phyloP scores from a whole-genome alignment of 2,113 vertebrate species.

The Semnornis frantzii region DNA sequence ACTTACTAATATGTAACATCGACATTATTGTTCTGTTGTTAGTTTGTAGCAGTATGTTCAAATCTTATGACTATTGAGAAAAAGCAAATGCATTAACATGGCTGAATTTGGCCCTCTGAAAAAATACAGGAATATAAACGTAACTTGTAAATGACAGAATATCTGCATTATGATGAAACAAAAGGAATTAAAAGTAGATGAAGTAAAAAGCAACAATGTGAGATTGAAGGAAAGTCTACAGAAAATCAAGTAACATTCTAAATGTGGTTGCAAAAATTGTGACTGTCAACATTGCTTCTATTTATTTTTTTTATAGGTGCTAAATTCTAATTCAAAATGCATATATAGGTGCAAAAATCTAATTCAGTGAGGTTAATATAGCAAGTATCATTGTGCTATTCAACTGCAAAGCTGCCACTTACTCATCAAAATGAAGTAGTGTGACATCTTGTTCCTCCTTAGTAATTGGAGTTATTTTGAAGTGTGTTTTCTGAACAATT shows the following conservation, averaged over 20 bases:
- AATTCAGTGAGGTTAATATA: background rate
- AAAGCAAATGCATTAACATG: background rate
- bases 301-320: background rate
- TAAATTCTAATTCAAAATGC: no score
- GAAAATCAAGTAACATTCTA: background rate
- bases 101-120: background rate
- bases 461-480: background rate
- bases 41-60: background rate
- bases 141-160: background rate
- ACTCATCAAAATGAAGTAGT: background rate
- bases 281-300: background rate
- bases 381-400: background rate
- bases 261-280: background rate
- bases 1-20: background rate
- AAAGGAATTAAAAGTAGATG: background rate
- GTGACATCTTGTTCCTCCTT: background rate
- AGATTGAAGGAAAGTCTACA: background rate
- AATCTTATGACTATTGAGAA: background rate
- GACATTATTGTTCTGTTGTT: background rate
- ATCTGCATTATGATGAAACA: background rate
- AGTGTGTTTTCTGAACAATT: background rate
- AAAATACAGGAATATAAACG: background rate
- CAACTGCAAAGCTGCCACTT: background rate
- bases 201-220: background rate
- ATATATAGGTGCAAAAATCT: no score